These are phyloP conservation scores for Rallus limicola DNA, from an alignment of 2,113 vertebrate species.

Conservation along the genomic window DNA sequence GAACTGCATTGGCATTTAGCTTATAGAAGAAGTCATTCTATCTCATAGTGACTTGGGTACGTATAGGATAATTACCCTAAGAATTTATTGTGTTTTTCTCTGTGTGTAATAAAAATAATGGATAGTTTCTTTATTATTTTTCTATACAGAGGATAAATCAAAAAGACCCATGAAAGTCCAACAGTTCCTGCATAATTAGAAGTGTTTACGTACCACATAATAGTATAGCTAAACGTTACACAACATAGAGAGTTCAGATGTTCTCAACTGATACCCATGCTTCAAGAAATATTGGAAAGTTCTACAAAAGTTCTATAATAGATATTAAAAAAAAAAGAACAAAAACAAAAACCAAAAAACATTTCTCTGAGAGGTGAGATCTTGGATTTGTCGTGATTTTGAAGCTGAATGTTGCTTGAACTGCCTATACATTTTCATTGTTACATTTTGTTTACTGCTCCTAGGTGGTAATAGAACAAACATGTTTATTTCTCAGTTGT, in stretches of 20 bases:
- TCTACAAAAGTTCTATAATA: background rate
- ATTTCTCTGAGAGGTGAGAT: background rate
- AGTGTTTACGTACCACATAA: background rate
- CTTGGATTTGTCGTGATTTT: background rate
- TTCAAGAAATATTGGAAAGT: background rate
- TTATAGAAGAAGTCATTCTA: background rate
- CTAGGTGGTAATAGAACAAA: background rate
- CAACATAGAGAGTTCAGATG: background rate
- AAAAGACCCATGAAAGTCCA: background rate
- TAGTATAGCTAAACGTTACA: background rate
- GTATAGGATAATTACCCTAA: background rate
- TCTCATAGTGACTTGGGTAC: background rate
- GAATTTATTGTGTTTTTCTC: background rate
- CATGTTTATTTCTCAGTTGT: background rate
- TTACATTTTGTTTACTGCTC: background rate
- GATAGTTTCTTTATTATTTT: background rate
- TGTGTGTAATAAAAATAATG: background rate
- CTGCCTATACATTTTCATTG: background rate
- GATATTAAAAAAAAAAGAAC: background rate
- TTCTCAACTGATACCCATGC: background rate
- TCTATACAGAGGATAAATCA: background rate
- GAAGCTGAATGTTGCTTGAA: background rate
- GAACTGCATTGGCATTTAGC: background rate
- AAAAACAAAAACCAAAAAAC: background rate
- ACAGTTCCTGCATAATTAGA: background rate